Evolutionary conservation across 2,797 vertebrate species (phyloP), one percentile per base, ranked within the genome.

Genomic region (Lemur catta): DNA sequence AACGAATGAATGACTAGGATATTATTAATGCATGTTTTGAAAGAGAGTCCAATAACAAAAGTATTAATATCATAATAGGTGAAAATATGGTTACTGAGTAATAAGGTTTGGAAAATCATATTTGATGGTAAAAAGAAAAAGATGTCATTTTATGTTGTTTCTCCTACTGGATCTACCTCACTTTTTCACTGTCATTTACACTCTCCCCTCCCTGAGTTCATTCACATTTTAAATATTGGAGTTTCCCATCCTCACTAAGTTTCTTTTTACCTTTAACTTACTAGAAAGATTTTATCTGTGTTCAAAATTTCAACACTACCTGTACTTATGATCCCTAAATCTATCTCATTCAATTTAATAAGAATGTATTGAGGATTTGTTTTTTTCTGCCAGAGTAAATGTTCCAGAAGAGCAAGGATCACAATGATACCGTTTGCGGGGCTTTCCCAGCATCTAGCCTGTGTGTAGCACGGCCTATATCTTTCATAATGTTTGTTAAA

Each of bases 211-310:
- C 57, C 76, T 82, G 92, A 89, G 15, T 71, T 92, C 13, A 26
- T 72, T 92, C 26, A 57, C 6, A 24, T 43, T 80, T 71, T 81
- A 50, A 81, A 48, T 87, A 46, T 50, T 46, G 9, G 41, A 48
- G 7, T 85, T 92, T 81, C 46, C n/a, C 43, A 76, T 76, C 43
- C 17, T 74, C 17, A 63, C 9, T 71, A 41, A 28, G 13, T 81
- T 50, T 76, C 28, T 89, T 94, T 94, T 67, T 79, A 85, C 30
- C 18, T 92, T 71, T 84, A 15, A 87, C 91, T 87, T 61, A 9
- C 30, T 84, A 52, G 43, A 84, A 85, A 84, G 17, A 61, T 69
- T 92, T 81, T 63, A 72, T 50, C 48, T 35, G 59, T 67, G 41
- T 38, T 91, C 41, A 79, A 59, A 26, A 52, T 84, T 46, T 92